Evolutionary conservation across 2,888 invertebrate genomes (phyloP).

Genomic region (Pelosia muscerda): DNA sequence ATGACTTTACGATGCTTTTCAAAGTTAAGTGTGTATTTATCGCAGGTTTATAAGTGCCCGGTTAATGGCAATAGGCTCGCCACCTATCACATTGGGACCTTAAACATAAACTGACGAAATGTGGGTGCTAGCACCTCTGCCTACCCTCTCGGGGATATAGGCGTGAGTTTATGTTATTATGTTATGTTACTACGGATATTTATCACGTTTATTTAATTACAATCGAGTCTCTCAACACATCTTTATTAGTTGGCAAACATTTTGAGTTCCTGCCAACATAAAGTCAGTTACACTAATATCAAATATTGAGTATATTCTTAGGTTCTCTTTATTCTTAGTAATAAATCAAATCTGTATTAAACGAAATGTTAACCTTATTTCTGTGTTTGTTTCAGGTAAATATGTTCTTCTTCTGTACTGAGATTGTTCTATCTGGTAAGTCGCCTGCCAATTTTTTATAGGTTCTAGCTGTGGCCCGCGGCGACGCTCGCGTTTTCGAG

Average conservation of each 20-base stretch:
- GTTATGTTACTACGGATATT: too few species aligned
- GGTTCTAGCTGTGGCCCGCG: background rate
- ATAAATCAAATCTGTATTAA: slow-evolving; percentile 2
- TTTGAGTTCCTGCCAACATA: slow-evolving; percentile 21
- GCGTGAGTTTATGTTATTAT: too few species aligned
- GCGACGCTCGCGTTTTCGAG: too few species aligned
- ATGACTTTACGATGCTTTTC: too few species aligned
- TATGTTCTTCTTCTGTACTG: slow-evolving; percentile 12
- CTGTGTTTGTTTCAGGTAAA: slow-evolving; percentile 52
- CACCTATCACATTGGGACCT: too few species aligned
- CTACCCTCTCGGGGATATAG: too few species aligned
- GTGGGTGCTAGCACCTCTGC: too few species aligned
- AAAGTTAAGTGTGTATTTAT: too few species aligned
- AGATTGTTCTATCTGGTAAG: slow-evolving; percentile 12
- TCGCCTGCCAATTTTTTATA: background rate
- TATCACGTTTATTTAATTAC: background rate
- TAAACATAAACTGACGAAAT: too few species aligned
- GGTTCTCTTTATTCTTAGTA: background rate
- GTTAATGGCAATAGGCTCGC: too few species aligned
- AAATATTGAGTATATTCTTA: slow-evolving; percentile 7
- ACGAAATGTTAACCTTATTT: slow-evolving; percentile 15
- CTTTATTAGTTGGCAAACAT: background rate
- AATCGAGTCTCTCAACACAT: background rate
- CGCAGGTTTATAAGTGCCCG: too few species aligned
- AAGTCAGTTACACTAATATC: slow-evolving; percentile 26